phyloP scores from a whole-genome alignment of 2,888 invertebrate species.

The Labia minor region DNA sequence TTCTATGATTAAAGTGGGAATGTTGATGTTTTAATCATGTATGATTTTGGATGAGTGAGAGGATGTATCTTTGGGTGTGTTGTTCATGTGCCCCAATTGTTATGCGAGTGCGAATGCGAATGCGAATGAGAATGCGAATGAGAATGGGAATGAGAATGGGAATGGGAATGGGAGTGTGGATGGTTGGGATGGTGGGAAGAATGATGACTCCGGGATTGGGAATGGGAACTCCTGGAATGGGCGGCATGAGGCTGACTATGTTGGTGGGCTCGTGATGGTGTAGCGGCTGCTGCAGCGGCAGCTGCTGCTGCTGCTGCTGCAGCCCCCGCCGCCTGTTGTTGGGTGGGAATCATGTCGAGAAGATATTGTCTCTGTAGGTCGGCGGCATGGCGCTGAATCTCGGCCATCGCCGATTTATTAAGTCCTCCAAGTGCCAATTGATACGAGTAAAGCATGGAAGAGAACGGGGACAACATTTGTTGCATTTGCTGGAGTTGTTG shows the following conservation, averaged over 20 bases:
- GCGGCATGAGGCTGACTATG: not conserved
- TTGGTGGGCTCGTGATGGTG: slow-evolving; percentile 5
- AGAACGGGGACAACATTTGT: slow-evolving; percentile 74
- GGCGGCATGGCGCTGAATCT: slow-evolving; percentile 70
- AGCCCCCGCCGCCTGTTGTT: slow-evolving; percentile 21
- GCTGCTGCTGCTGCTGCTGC: slow-evolving; percentile 19
- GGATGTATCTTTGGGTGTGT: not conserved
- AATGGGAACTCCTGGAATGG: no score
- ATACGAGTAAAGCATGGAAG: slow-evolving; percentile 77
- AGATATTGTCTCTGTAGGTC: slow-evolving; percentile 90
- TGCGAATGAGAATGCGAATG: not conserved
- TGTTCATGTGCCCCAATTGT: not conserved
- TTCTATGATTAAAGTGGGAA: no score
- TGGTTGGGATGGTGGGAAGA: no score
- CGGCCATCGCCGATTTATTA: slow-evolving; percentile 41
- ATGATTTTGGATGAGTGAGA: no score
- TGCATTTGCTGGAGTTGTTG: slow-evolving; percentile 57
- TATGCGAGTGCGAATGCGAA: not conserved
- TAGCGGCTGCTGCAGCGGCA: not conserved
- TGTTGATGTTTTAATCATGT: no score
- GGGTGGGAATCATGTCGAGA: slow-evolving; percentile 81
- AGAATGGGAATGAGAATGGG: no score
- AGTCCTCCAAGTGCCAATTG: slow-evolving; percentile 52
- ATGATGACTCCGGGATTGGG: no score
- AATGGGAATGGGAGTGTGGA: no score